Evolutionary conservation across 2,888 invertebrate genomes (phyloP).

Genomic region (Ypsolopha scabrella): DNA sequence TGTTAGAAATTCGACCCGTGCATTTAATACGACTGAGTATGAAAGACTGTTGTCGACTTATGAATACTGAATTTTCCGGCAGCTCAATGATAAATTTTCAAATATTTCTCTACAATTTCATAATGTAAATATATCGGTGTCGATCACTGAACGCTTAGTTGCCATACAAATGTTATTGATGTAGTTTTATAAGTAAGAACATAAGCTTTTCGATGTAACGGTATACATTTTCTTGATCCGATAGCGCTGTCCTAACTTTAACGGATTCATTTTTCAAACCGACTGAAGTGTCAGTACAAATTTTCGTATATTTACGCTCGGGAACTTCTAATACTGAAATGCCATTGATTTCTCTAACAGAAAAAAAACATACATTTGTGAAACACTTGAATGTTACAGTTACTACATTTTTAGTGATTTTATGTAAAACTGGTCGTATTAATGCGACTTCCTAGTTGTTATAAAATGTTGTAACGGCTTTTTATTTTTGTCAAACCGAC

Average conservation of each 20-base stretch:
- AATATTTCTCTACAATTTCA: slow-evolving; percentile 9
- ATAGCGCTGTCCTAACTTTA: neutral
- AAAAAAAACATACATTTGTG: no score
- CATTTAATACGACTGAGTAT: slow-evolving; percentile 52
- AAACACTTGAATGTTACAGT: no score
- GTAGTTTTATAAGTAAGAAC: slow-evolving; percentile 54
- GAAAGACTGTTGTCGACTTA: slow-evolving; percentile 55
- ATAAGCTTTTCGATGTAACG: slow-evolving; percentile 3
- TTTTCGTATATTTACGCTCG: neutral
- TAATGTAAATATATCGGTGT: slow-evolving; percentile 60
- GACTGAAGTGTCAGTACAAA: slow-evolving; percentile 3
- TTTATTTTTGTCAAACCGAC: neutral
- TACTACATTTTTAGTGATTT: no score
- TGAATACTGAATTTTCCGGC: slow-evolving; percentile 3
- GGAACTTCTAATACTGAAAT: neutral
- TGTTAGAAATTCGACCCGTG: slow-evolving; percentile 26
- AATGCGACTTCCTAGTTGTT: neutral
- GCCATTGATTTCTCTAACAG: no score
- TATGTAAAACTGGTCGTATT: neutral
- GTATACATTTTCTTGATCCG: neutral
- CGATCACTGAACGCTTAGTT: slow-evolving; percentile 59
- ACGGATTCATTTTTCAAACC: neutral
- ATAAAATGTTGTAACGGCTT: no score
- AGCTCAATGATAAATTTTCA: slow-evolving; percentile 1
- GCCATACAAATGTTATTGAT: slow-evolving; percentile 61